Conservation (phyloP, 2,797 vertebrate genomes). For the Enteromius afrohamiltoni region DNA sequence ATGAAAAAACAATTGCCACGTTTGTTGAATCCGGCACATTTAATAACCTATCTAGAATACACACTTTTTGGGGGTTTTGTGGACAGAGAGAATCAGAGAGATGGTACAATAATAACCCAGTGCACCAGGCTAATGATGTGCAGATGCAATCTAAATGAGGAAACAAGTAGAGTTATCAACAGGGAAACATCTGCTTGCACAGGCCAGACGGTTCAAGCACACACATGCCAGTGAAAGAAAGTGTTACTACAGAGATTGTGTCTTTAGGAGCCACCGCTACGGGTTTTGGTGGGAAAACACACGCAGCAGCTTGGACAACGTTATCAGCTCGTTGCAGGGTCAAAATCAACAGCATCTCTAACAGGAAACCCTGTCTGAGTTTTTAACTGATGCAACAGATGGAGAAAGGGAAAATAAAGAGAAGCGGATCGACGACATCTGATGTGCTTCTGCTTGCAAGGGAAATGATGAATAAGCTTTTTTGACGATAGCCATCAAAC, state of each 20-base stretch:
- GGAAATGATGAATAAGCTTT: slow-evolving; percentile 25
- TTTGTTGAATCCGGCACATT: background rate
- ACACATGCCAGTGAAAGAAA: background rate
- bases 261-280: background rate
- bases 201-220: slow-evolving; percentile 13
- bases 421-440: background rate
- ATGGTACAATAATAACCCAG: slow-evolving; percentile 15
- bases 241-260: background rate
- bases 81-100: background rate
- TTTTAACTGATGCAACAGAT: background rate
- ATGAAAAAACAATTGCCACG: background rate
- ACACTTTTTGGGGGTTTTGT: background rate
- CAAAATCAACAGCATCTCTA: slow-evolving; percentile 32
- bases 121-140: background rate
- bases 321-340: slow-evolving; percentile 3
- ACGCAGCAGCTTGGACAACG: background rate
- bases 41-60: background rate
- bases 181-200: slow-evolving; percentile 53
- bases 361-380: slow-evolving; percentile 19
- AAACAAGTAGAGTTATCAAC: slow-evolving; percentile 50
- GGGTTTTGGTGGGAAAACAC: background rate
- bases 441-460: slow-evolving; percentile 25
- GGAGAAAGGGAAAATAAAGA: background rate
- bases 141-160: slow-evolving; percentile 37
- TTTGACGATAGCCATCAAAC: slow-evolving; percentile 32